A percentile compares a stretch with the other conserved stretches of the same genome.
phyloP scores from a whole-genome alignment of 2,888 invertebrate species.

The Abrostola triplasia region DNA sequence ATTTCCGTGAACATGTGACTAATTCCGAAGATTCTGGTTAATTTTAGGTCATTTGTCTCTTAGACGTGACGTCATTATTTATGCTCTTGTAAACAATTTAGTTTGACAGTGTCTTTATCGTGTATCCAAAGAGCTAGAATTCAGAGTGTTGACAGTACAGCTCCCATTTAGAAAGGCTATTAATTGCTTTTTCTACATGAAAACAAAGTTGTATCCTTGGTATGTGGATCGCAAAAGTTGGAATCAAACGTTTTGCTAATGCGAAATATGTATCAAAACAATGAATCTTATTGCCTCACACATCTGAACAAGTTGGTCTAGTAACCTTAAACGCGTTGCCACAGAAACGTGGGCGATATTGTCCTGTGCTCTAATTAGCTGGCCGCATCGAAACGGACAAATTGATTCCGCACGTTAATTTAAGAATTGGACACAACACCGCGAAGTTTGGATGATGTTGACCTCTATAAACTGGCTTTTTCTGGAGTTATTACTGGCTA shows the following conservation, averaged over 20 bases:
- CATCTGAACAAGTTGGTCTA: constrained; percentile 50
- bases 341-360: constrained; percentile 62
- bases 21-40: neutral
- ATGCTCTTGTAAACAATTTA: neutral
- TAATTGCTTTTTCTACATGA: no score
- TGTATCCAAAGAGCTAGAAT: no score
- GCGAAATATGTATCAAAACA: neutral
- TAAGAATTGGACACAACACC: constrained; percentile 33
- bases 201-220: no score
- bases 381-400: constrained; percentile 22
- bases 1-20: constrained; percentile 2
- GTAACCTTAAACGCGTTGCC: constrained; percentile 59
- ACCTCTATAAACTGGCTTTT: constrained; percentile 35
- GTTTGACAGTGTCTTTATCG: no score
- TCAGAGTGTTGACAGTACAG: no score
- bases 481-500: neutral
- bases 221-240: no score
- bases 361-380: constrained; percentile 52
- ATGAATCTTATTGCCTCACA: constrained; percentile 1
- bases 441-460: constrained; percentile 33
- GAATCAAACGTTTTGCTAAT: neutral
- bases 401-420: constrained; percentile 43
- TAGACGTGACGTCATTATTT: neutral
- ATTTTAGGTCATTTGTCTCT: constrained; percentile 2
- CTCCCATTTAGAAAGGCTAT: no score